Conservation (phyloP, 2,888 invertebrate genomes). For the Ypsolopha scabrella region DNA sequence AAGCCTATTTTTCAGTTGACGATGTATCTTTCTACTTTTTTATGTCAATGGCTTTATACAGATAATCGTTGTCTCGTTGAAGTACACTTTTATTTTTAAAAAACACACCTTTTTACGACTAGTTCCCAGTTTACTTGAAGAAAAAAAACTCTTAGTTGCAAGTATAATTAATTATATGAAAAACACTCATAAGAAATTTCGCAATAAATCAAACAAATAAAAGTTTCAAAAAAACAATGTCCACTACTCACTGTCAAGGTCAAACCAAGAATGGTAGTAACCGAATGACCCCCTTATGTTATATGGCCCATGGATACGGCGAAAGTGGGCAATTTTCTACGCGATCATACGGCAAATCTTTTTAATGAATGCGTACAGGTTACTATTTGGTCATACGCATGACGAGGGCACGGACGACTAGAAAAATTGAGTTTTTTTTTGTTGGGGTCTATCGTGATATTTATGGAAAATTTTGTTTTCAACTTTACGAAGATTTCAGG, state of each 20-base stretch:
- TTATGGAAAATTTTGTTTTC: neutral
- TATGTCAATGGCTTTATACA: too few relatives aligned
- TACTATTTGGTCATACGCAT: constrained; percentile 21
- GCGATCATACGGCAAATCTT: constrained; percentile 46
- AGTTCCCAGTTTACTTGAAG: too few relatives aligned
- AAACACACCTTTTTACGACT: too few relatives aligned
- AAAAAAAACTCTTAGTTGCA: too few relatives aligned
- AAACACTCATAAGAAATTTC: too few relatives aligned
- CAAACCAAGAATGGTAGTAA: constrained; percentile 29
- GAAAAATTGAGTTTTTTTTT: neutral
- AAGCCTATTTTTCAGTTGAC: too few relatives aligned
- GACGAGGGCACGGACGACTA: neutral
- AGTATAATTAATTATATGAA: too few relatives aligned
- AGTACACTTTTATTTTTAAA: too few relatives aligned
- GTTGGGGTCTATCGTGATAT: neutral
- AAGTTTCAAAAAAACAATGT: constrained; percentile 2
- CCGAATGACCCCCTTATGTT: constrained; percentile 32
- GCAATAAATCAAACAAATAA: neutral
- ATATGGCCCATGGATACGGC: constrained; percentile 28
- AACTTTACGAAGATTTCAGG: too few relatives aligned
- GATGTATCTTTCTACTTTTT: too few relatives aligned
- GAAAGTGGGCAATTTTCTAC: constrained; percentile 52
- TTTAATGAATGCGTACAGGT: constrained; percentile 39
- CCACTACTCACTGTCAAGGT: constrained; percentile 30
- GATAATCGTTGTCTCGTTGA: too few relatives aligned